Conservation (phyloP, 2,113 vertebrate species). For the Vimba vimba region DNA sequence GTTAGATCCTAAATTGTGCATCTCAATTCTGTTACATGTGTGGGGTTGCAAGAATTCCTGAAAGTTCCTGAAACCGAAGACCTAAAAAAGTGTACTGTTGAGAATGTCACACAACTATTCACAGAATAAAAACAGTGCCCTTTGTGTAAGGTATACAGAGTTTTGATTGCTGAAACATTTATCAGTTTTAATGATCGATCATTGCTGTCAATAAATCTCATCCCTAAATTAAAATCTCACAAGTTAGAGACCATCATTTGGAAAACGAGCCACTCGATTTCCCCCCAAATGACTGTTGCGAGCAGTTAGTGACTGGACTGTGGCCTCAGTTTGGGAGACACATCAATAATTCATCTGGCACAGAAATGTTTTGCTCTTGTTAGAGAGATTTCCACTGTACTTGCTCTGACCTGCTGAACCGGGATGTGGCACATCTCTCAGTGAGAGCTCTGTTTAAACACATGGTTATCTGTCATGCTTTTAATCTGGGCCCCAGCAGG, state of each 20-base stretch:
- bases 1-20: too few relatives aligned
- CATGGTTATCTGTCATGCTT: constrained; percentile 42
- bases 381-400: constrained; percentile 29
- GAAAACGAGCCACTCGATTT: constrained; percentile 12
- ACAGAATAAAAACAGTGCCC: background rate
- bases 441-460: constrained; percentile 34
- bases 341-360: constrained; percentile 49
- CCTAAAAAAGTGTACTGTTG: background rate
- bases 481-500: constrained; percentile 44
- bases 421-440: background rate
- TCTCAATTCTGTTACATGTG: too few relatives aligned
- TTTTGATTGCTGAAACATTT: background rate
- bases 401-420: constrained; percentile 33
- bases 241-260: background rate
- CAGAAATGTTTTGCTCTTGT: constrained; percentile 34
- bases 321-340: background rate
- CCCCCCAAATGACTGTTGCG: background rate
- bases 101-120: background rate
- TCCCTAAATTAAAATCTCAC: background rate
- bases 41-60: too few relatives aligned
- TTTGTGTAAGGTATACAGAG: background rate
- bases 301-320: constrained; percentile 5
- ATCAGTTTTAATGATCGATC: too few relatives aligned
- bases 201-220: background rate
- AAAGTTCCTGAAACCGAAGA: too few relatives aligned